phyloP scores from a whole-genome alignment of 2,113 vertebrate species.

The Epinephelus fuscoguttatus region DNA sequence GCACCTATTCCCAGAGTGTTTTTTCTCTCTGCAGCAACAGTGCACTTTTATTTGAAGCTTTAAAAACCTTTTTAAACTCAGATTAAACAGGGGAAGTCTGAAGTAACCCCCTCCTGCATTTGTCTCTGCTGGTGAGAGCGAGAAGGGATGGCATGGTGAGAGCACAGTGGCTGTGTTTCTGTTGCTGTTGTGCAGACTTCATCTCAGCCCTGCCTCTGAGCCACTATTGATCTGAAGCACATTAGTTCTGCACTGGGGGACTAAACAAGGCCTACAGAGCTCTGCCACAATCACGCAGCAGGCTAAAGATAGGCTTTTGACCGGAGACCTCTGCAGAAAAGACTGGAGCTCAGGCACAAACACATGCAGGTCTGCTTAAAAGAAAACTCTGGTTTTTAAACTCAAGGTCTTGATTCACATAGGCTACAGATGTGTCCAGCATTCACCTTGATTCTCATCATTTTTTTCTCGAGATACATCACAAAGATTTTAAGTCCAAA shows the following conservation, averaged over 20 bases:
- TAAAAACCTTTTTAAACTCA: not conserved
- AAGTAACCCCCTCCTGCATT: not conserved
- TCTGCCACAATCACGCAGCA: conserved; percentile 69
- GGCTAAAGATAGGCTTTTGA: conserved; percentile 74
- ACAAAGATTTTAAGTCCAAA: not conserved
- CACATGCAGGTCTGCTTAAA: conserved; percentile 1
- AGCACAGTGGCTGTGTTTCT: conserved; percentile 41
- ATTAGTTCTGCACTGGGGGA: conserved; percentile 78
- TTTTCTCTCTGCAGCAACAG: not conserved
- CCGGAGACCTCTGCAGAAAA: conserved; percentile 62
- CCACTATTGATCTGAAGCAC: conserved; percentile 77
- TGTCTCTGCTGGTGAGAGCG: conserved; percentile 15
- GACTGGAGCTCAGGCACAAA: conserved; percentile 13
- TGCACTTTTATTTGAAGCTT: conserved; percentile 32
- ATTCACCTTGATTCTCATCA: not conserved
- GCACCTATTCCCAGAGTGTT: conserved; percentile 5
- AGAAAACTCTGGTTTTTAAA: not conserved
- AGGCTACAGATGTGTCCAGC: too few relatives aligned
- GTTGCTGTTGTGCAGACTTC: conserved; percentile 56
- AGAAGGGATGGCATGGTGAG: conserved; percentile 2
- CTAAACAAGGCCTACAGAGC: conserved; percentile 70
- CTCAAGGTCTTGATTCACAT: not conserved
- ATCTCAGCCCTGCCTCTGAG: conserved; percentile 68
- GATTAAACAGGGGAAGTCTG: conserved; percentile 24
- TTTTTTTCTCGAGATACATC: not conserved